A percentile compares a stretch with the other conserved stretches of the same genome.
Evolutionary conservation across 1,140 invertebrate genomes (phyloP).

Genomic region (Chironomus striatipennis): DNA sequence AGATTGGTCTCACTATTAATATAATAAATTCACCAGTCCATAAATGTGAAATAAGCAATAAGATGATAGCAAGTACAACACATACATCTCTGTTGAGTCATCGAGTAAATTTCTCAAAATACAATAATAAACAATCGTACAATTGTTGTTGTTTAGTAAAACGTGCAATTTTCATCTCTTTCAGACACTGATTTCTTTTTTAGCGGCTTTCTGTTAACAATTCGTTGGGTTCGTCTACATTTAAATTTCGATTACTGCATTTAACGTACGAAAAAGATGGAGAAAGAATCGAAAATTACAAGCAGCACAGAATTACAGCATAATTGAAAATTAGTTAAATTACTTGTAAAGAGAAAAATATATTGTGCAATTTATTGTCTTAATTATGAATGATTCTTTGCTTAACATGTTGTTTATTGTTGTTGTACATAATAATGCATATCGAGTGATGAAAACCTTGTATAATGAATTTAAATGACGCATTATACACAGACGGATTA

Average conservation of each 20-base stretch:
- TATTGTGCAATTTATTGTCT: background rate
- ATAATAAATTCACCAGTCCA: too few species aligned
- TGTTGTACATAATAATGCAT: too few species aligned
- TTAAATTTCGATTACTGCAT: background rate
- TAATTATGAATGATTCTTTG: background rate
- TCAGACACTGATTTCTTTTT: background rate
- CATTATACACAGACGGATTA: too few species aligned
- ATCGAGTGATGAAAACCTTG: too few species aligned
- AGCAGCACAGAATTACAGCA: background rate
- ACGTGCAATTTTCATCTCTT: background rate
- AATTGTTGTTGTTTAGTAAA: constrained; percentile 14
- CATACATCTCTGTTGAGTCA: background rate
- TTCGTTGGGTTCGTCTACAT: background rate
- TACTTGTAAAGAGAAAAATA: background rate
- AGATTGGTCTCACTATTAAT: too few species aligned
- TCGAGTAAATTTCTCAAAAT: background rate
- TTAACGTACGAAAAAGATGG: background rate
- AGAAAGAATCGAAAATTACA: background rate
- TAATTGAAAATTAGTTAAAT: background rate
- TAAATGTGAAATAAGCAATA: background rate
- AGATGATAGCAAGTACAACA: background rate
- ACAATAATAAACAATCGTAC: background rate
- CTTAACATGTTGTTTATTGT: too few species aligned
- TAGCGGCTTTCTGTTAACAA: constrained; percentile 6
- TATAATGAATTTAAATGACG: too few species aligned